Base-by-base conservation (phyloP, 2,797 vertebrate genomes). In the Corythornis leucogaster region DNA sequence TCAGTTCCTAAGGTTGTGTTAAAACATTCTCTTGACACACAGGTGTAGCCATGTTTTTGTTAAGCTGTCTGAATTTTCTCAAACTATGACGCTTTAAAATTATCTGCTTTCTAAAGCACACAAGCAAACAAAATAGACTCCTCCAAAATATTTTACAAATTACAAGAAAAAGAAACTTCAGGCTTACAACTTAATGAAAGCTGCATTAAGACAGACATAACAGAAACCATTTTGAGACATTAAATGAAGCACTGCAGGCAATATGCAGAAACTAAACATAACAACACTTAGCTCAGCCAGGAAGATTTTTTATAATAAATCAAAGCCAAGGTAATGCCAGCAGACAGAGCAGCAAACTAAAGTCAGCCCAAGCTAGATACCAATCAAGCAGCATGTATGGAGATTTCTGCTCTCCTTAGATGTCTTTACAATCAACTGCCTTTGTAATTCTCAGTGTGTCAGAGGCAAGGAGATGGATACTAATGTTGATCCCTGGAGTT, bases 191-290 rank as follows among this genome's bases (percentile, higher is more conserved):
- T 19, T 83, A 33, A 42, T n/a, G 31, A 50, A 30, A 82, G 35
- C 28, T 83, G 7, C 22, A 35, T 80, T 69, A 40, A 79, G 30
- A 71, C 80, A 50, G 63, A 6, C 18, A 2, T 62, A 67, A 66
- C 2, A 85, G 68, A 84, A 92, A 67, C 38, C 1, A 13, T 73
- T 78, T 79, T 64, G 7, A 61, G 14, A 22, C 51, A 11, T 63
- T 80, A 85, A 85, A 80, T 80, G 55, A 74, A 76, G 40, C 40
- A 38, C n/a, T 73, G 28, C 68, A 90, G 69, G 38, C 57, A 21
- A 13, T 78, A 17, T 58, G 70, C 42, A 76, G 73, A 82, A 86
- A 15, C 3, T 16, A 59, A 86, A 51, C 0, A 1, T 17, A 71
- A 69, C 54, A 78, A 46, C 28, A 5, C 53, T 70, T 87, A 53